Evolutionary conservation across 2,888 invertebrate genomes (phyloP).

Genomic region (Thymelicus lineola): DNA sequence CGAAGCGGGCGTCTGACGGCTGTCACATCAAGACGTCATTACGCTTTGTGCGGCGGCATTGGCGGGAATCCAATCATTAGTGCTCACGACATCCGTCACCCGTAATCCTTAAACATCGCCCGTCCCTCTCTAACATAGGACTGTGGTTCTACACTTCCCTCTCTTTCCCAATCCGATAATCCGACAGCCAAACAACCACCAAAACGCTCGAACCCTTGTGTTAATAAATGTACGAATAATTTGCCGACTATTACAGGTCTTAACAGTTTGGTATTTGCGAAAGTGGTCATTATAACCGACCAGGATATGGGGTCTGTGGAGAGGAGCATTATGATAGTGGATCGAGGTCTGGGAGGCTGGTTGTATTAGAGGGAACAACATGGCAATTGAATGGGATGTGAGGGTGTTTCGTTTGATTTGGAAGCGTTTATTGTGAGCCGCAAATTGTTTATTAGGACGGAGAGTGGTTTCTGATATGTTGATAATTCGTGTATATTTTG

Average conservation of each 20-base stretch:
- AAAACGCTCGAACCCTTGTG: slow-evolving; percentile 24
- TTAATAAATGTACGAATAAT: slow-evolving; percentile 17
- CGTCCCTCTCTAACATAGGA: slow-evolving; percentile 11
- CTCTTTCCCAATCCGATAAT: slow-evolving; percentile 40
- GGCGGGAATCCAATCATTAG: slow-evolving; percentile 43
- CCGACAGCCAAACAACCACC: slow-evolving; percentile 27
- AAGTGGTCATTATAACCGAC: slow-evolving; percentile 32
- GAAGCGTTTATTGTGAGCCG: slow-evolving; percentile 42
- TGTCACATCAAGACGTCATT: slow-evolving; percentile 45
- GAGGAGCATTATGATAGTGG: not conserved
- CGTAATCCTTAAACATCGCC: slow-evolving; percentile 27
- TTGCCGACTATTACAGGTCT: slow-evolving; percentile 25
- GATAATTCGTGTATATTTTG: slow-evolving; percentile 43
- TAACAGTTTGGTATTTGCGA: slow-evolving; percentile 31
- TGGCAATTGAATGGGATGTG: slow-evolving; percentile 27
- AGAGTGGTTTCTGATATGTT: slow-evolving; percentile 43
- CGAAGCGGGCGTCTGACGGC: slow-evolving; percentile 30
- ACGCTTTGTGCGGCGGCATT: slow-evolving; percentile 17
- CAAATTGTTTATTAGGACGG: slow-evolving; percentile 46
- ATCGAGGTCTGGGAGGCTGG: slow-evolving; percentile 4
- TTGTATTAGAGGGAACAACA: slow-evolving; percentile 5
- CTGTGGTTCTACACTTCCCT: not conserved
- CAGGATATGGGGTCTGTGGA: not conserved
- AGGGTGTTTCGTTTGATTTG: slow-evolving; percentile 32
- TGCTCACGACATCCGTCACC: slow-evolving; percentile 42